Conservation (phyloP, 1,140 invertebrate genomes). For the Diachasma alloeum region DNA sequence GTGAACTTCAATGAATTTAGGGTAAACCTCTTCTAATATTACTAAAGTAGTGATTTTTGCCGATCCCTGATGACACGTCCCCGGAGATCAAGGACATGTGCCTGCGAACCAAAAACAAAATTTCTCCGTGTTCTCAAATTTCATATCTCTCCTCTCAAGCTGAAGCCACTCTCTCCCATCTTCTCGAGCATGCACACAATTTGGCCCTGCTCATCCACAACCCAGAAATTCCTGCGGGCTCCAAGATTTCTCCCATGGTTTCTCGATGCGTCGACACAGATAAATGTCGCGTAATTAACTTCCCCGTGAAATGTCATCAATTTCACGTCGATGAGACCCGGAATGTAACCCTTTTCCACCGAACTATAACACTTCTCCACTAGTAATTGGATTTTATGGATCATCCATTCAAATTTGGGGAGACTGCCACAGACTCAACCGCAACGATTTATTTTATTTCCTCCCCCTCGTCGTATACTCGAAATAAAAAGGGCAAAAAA, state of each 20-base stretch:
- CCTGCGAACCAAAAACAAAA: too few species aligned
- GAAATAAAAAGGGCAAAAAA: too few species aligned
- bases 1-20: too few species aligned
- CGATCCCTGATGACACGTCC: too few species aligned
- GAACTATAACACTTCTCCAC: neutral
- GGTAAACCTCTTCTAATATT: too few species aligned
- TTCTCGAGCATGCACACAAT: neutral
- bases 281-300: conserved; percentile 62
- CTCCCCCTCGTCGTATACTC: too few species aligned
- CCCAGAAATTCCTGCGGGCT: conserved; percentile 44
- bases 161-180: neutral
- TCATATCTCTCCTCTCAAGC: neutral
- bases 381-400: neutral
- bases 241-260: conserved; percentile 49
- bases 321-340: conserved; percentile 54
- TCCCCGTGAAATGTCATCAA: conserved; percentile 51
- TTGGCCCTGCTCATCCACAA: neutral
- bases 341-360: conserved; percentile 49
- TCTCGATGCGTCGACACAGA: conserved; percentile 51
- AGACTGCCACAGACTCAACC: neutral
- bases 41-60: too few species aligned
- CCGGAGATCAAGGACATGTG: too few species aligned
- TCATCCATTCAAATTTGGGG: neutral
- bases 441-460: too few species aligned
- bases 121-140: neutral